phyloP scores from a whole-genome alignment of 2,113 vertebrate species.

The Nycticebus coucang region DNA sequence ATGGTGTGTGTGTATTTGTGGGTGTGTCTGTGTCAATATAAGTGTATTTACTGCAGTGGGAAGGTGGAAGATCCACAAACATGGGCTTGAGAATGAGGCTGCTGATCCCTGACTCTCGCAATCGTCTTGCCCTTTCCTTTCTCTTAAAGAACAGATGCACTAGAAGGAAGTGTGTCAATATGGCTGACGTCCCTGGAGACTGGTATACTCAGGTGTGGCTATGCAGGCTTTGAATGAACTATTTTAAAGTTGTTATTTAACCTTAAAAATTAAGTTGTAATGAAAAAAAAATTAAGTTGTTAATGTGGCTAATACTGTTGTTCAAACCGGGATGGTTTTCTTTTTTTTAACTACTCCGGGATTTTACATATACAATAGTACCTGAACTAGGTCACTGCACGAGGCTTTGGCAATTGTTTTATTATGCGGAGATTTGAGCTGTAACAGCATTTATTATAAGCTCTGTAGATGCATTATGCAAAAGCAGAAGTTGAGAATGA shows the following conservation, averaged over 20 bases:
- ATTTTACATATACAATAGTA: background rate
- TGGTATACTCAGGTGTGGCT: background rate
- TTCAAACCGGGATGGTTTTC: background rate
- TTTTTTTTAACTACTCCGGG: background rate
- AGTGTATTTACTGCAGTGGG: background rate
- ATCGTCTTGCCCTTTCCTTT: background rate
- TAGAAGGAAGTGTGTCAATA: background rate
- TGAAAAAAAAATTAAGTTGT: too few species aligned
- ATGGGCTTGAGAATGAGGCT: background rate
- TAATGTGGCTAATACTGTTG: background rate
- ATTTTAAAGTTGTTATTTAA: background rate
- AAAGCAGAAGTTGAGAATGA: background rate
- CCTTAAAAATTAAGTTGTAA: constrained; percentile 2
- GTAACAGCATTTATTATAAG: constrained; percentile 6
- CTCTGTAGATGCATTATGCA: background rate
- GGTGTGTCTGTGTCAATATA: rapidly evolving
- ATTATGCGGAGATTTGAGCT: background rate
- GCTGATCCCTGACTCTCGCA: background rate
- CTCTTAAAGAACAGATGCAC: background rate
- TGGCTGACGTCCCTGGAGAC: background rate
- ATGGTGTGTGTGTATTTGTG: rapidly evolving
- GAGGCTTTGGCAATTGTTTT: background rate
- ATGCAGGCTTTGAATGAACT: background rate
- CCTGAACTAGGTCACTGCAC: background rate
- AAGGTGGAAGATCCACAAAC: background rate